A percentile compares a stretch with the other conserved stretches of the same genome.
Conservation (phyloP, 2,888 invertebrate genomes). For the Pristionchus maxplancki region DNA sequence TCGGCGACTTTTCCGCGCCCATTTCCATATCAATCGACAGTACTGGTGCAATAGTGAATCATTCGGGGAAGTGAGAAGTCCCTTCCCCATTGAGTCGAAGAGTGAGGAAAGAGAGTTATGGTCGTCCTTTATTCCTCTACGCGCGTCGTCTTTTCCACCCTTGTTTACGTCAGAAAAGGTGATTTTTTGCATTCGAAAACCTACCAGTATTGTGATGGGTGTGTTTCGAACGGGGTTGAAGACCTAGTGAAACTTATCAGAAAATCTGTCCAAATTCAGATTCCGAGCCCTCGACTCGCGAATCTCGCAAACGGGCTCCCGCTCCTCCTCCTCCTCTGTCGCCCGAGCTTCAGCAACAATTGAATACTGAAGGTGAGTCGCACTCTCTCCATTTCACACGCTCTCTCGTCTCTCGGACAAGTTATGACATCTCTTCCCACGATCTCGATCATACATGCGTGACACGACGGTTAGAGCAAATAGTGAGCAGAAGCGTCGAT, state of each 20-base stretch:
- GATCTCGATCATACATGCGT: slow-evolving; percentile 4
- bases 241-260: background rate
- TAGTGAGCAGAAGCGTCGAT: background rate
- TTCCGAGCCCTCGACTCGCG: background rate
- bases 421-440: background rate
- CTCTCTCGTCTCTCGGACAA: too few relatives aligned
- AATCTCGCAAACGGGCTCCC: background rate
- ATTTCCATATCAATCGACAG: slow-evolving; percentile 44
- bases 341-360: background rate
- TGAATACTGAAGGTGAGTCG: background rate
- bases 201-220: background rate
- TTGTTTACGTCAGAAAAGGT: slow-evolving; percentile 26
- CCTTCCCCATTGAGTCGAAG: background rate
- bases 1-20: slow-evolving; percentile 30
- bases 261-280: background rate
- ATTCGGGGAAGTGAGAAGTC: background rate
- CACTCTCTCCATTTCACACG: too few relatives aligned
- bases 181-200: background rate
- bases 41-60: background rate
- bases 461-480: background rate
- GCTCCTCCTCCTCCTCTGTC: slow-evolving; percentile 33
- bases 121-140: slow-evolving; percentile 8
- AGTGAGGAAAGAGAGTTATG: background rate
- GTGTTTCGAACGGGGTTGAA: background rate
- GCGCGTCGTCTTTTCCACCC: background rate